A percentile compares a stretch with the other conserved stretches of the same genome.
Conservation (phyloP, 2,113 vertebrate genomes). For the Mormyrus iriodes region DNA sequence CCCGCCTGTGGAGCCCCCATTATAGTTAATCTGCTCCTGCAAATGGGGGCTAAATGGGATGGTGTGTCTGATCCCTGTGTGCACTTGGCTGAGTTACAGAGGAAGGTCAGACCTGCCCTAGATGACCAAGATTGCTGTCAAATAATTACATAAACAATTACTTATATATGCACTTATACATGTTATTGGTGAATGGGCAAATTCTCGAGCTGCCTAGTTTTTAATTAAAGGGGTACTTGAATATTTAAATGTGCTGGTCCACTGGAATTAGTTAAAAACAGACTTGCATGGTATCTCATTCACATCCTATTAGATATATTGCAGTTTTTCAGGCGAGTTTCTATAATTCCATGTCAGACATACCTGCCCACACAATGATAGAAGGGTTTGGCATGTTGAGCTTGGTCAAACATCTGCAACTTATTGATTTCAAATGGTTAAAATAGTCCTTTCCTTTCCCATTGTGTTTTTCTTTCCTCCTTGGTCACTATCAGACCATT, state of each 20-base stretch:
- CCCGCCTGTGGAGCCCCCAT: too few relatives aligned
- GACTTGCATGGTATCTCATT: not conserved
- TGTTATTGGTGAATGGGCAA: not conserved
- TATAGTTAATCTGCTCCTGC: not conserved
- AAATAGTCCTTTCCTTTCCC: not conserved
- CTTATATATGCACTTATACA: not conserved
- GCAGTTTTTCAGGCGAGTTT: not conserved
- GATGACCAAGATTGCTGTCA: not conserved
- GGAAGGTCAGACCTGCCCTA: not conserved
- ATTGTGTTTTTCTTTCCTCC: not conserved
- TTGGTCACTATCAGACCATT: not conserved
- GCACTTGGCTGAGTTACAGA: not conserved
- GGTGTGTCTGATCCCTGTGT: not conserved
- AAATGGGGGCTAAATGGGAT: not conserved
- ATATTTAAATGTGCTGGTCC: not conserved
- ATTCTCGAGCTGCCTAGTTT: not conserved
- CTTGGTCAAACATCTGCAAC: not conserved
- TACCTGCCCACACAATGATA: not conserved
- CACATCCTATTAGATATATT: not conserved
- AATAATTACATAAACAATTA: not conserved
- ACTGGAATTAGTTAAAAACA: not conserved
- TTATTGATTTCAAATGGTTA: not conserved
- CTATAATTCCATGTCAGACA: not conserved
- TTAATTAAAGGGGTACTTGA: not conserved
- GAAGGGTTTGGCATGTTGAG: not conserved